Percentiles rank a stretch among this genome's conserved stretches.
phyloP scores from a whole-genome alignment of 2,113 vertebrate species.

The Grus americana region DNA sequence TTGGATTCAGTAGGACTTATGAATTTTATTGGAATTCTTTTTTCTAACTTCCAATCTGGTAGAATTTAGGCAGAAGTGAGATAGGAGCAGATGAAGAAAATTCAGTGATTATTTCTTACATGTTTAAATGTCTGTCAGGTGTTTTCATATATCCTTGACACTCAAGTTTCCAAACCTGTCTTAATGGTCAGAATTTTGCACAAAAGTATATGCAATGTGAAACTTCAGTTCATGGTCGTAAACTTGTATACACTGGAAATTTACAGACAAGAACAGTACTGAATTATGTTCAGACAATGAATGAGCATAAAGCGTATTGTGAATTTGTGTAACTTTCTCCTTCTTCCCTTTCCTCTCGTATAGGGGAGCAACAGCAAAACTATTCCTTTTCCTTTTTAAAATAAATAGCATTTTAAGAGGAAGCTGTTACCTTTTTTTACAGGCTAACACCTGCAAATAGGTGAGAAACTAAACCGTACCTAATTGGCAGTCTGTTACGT shows the following conservation, averaged over 20 bases:
- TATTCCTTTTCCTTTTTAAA: not conserved
- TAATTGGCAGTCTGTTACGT: not conserved
- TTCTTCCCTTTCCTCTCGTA: not conserved
- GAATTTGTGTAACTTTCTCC: not conserved
- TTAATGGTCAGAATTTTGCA: not conserved
- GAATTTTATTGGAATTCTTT: not conserved
- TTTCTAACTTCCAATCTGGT: not conserved
- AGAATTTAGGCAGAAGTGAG: not conserved
- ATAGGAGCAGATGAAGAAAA: not conserved
- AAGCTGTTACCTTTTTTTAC: not conserved
- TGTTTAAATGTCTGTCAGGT: not conserved
- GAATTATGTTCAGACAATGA: not conserved
- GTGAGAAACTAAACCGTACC: not conserved
- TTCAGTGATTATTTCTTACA: not conserved
- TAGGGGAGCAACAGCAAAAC: not conserved
- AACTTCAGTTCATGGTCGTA: not conserved
- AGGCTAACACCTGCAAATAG: not conserved
- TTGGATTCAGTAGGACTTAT: not conserved
- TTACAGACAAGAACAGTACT: not conserved
- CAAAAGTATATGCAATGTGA: not conserved
- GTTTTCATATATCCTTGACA: not conserved
- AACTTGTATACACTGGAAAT: not conserved
- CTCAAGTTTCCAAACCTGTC: not conserved
- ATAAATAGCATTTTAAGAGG: not conserved
- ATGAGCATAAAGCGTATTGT: not conserved